Evolutionary conservation across 2,797 vertebrate species (phyloP), one percentile per base, ranked within the genome.

Genomic region (Pipistrellus nathusii): DNA sequence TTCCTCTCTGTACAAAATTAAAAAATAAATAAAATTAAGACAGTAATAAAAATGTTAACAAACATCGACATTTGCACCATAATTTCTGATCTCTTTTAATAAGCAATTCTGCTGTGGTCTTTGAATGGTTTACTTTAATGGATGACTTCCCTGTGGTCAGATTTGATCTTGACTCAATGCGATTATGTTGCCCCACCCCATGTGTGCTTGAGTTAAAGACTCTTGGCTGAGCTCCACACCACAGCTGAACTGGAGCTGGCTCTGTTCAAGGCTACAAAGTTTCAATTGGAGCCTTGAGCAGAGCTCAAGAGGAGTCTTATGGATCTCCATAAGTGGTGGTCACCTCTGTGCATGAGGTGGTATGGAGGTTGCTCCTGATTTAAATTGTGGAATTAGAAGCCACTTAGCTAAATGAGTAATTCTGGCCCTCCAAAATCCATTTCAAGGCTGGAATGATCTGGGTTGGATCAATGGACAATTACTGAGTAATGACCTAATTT

Each of bases 111-210:
- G 46, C 94, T 94, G 53, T 96, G 95, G 94, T 97, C 92, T 95
- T 95, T 88, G 71, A 97, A 93, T 96, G 97, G 96, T 80, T 98
- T 97, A 95, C 30, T 77, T 80, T 95, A 96, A 94, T 91, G 96
- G 91, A 96, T 92, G 59, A 95, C 66, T 96, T 97, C 69, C 84
- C 68, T 87, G 85, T 97, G 97, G 87, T 96, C 94, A 96, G 75
- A 72, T 87, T 88, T 96, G 95, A 95, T 96, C 96, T 95, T 71
- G 23, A 95, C 77, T 97, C 44, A 13, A 71, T 96, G 69, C 6
- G 14, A 94, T 97, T 97, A 94, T 94, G 92, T 51, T 94, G 64
- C 85, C 62, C 71, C n/a, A 77, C 51, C 46, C 75, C 51, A 53
- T 84, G 81, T 89, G 84, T 81, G 59, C 72, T 96, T 91, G 25